Evolutionary conservation across 2,113 vertebrate genomes (phyloP).

Genomic region (Eublepharis macularius): DNA sequence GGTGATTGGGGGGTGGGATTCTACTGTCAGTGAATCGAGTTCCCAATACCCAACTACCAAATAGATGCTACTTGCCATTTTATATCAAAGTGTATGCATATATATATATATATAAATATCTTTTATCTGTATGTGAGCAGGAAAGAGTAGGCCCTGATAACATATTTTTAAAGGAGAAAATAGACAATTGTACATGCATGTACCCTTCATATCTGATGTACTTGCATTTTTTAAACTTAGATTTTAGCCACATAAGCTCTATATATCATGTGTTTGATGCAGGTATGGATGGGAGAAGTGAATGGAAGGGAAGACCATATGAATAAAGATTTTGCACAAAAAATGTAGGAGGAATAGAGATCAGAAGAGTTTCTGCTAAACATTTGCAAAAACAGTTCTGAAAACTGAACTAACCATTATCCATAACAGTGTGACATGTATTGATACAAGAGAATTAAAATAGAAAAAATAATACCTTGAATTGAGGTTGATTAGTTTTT

Average conservation of each 20-base stretch:
- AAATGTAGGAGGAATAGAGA: not conserved
- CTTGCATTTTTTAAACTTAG: not conserved
- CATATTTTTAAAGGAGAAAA: not conserved
- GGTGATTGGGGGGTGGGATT: not conserved
- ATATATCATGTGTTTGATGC: not conserved
- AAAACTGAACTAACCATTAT: not conserved
- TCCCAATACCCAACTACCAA: not conserved
- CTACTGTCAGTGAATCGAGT: not conserved
- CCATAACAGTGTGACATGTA: not conserved
- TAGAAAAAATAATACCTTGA: not conserved
- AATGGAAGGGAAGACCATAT: not conserved
- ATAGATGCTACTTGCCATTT: not conserved
- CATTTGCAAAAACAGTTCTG: not conserved
- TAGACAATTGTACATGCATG: not conserved
- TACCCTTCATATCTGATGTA: not conserved
- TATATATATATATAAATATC: no score
- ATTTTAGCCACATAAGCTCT: not conserved
- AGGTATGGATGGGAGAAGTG: not conserved
- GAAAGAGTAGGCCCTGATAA: not conserved
- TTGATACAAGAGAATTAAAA: not conserved
- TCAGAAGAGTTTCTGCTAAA: not conserved
- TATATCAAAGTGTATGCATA: not conserved
- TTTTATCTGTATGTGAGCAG: not conserved
- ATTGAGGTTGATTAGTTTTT: not conserved
- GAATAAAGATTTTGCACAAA: not conserved